Percentiles rank a stretch among this genome's conserved stretches.
Conservation (phyloP, 2,888 invertebrate species). For the Pterostichus niger region DNA sequence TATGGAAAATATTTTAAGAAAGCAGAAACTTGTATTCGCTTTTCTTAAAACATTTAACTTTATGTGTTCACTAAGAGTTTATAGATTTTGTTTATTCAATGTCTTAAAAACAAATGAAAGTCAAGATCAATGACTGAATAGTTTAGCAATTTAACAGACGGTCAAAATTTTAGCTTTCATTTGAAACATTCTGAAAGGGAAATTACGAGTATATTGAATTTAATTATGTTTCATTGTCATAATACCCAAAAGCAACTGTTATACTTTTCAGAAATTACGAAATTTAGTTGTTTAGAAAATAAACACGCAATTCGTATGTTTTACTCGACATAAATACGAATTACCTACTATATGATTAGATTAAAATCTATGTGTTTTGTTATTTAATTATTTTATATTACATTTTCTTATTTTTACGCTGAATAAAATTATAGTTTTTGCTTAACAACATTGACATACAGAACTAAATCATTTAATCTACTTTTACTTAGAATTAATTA, state of each 20-base stretch:
- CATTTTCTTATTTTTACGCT: not conserved
- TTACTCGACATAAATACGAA: not conserved
- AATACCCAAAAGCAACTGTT: not conserved
- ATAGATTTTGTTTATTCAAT: not conserved
- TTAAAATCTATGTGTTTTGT: not conserved
- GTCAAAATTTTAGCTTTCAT: constrained; percentile 17
- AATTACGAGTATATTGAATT: not conserved
- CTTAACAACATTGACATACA: not conserved
- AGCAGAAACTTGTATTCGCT: too few species aligned
- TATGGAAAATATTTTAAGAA: too few species aligned
- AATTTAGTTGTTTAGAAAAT: not conserved
- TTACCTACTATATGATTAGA: not conserved
- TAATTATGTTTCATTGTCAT: constrained; percentile 4
- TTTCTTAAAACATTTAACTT: too few species aligned
- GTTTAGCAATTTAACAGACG: not conserved
- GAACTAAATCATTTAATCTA: constrained; percentile 3
- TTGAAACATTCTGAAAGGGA: not conserved
- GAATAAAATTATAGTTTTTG: not conserved
- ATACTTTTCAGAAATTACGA: constrained; percentile 1
- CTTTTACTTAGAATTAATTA: constrained; percentile 21
- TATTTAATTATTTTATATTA: not conserved
- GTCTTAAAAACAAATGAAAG: constrained; percentile 24
- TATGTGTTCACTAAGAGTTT: too few species aligned
- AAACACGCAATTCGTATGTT: not conserved
- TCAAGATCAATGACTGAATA: constrained; percentile 17